A percentile compares a stretch with the other conserved stretches of the same genome.
These are phyloP conservation scores for Henricia sp. DNA, from an alignment of 53 echinoderm and acorn worm species.

Conservation along the genomic window DNA sequence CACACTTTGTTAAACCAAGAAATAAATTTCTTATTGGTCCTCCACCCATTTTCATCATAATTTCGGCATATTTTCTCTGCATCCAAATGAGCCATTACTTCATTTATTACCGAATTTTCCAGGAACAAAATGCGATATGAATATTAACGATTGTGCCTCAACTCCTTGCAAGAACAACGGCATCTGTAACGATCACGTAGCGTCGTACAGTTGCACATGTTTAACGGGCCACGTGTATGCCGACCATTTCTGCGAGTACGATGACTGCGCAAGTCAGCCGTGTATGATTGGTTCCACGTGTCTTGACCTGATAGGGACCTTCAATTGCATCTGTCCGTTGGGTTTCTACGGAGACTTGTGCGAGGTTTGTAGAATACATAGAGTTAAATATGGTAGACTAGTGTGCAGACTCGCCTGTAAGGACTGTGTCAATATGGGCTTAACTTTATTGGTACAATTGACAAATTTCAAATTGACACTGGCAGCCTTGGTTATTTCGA, in stretches of 20 bases:
- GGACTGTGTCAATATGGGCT: background rate
- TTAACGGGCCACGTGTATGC: slow-evolving; percentile 36
- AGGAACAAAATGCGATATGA: slow-evolving; percentile 74
- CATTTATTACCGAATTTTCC: too few species aligned
- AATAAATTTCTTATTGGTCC: background rate
- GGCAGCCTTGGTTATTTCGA: too few species aligned
- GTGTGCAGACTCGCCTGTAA: background rate
- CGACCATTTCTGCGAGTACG: slow-evolving; percentile 34
- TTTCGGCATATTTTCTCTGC: background rate
- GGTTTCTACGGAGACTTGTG: slow-evolving; percentile 60
- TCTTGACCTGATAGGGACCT: slow-evolving; percentile 23
- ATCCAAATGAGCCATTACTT: background rate
- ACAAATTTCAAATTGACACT: background rate
- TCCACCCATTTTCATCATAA: background rate
- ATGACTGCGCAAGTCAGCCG: slow-evolving; percentile 54
- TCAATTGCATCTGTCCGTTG: slow-evolving; percentile 41
- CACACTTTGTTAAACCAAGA: background rate
- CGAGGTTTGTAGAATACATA: slow-evolving; percentile 19
- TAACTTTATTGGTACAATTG: background rate
- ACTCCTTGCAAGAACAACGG: slow-evolving; percentile 60
- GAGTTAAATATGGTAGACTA: background rate
- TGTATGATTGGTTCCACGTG: slow-evolving; percentile 58
- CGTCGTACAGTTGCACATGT: slow-evolving; percentile 38
- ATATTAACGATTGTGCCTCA: slow-evolving; percentile 39
- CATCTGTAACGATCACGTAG: slow-evolving; percentile 42